Percentiles rank a stretch among this genome's conserved stretches.
These are phyloP conservation scores for Balaeniceps rex DNA, from an alignment of 2,113 vertebrate genomes.

Conservation along the genomic window DNA sequence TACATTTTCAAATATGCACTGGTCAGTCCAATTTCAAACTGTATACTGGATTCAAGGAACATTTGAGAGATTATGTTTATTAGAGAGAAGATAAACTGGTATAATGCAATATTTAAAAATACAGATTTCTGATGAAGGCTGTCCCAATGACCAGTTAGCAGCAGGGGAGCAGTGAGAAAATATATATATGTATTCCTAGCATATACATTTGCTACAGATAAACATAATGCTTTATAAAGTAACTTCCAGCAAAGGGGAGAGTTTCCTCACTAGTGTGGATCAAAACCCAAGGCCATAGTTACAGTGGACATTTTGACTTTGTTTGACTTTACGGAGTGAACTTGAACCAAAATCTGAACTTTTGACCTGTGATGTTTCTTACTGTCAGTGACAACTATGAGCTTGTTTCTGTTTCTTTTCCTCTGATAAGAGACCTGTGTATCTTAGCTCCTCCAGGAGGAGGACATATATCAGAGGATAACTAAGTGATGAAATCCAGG, in stretches of 20 bases:
- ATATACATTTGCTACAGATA: neutral
- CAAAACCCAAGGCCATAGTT: neutral
- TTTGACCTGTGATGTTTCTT: neutral
- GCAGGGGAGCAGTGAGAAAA: neutral
- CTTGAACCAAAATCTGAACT: neutral
- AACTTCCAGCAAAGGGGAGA: neutral
- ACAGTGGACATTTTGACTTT: neutral
- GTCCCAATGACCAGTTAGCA: neutral
- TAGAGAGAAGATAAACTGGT: neutral
- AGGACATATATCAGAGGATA: neutral
- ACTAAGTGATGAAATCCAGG: neutral
- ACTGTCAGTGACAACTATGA: neutral
- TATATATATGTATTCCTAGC: neutral
- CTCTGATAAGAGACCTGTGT: neutral
- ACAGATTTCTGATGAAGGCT: neutral
- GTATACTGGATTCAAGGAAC: neutral
- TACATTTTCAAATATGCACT: neutral
- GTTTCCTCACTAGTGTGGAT: neutral
- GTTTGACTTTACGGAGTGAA: neutral
- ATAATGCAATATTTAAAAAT: neutral
- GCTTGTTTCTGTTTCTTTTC: neutral
- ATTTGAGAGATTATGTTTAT: neutral
- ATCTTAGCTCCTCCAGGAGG: neutral
- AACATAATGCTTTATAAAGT: neutral
- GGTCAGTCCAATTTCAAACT: neutral